phyloP scores from a whole-genome alignment of 2,113 vertebrate genomes.

The Microcebus griseorufus region DNA sequence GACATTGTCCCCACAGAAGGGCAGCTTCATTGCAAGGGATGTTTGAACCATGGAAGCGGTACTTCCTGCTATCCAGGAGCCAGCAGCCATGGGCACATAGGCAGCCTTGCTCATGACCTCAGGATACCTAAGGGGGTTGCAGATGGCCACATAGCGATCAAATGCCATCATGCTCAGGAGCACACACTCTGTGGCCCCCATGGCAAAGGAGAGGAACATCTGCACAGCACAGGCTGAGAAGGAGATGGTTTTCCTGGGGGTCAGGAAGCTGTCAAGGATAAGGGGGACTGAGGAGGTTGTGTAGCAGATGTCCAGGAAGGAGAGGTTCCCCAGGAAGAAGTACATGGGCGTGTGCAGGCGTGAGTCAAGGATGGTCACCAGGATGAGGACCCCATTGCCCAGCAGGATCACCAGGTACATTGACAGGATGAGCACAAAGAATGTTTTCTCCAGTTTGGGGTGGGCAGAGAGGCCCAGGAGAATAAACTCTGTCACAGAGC shows the following conservation, averaged over 20 bases:
- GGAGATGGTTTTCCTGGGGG: constrained; percentile 41
- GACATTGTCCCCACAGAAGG: constrained; percentile 61
- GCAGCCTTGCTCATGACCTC: constrained; percentile 49
- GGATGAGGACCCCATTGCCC: constrained; percentile 53
- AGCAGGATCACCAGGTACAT: constrained; percentile 52
- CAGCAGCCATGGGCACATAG: not conserved
- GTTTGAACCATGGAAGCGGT: not conserved
- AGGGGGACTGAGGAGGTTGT: constrained; percentile 54
- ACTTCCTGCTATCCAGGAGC: constrained; percentile 48
- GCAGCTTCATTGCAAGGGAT: not conserved
- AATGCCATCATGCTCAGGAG: constrained; percentile 59
- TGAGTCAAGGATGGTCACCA: constrained; percentile 40
- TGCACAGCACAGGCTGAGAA: constrained; percentile 50
- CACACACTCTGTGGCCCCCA: constrained; percentile 55
- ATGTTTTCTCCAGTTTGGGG: not conserved
- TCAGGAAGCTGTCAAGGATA: constrained; percentile 53
- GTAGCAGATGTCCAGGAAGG: constrained; percentile 75
- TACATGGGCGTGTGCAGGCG: constrained; percentile 65
- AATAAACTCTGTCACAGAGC: constrained; percentile 21
- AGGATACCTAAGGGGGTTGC: constrained; percentile 5
- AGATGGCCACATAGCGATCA: constrained; percentile 61
- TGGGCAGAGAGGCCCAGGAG: constrained; percentile 54
- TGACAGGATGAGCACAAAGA: constrained; percentile 59
- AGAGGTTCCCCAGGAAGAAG: constrained; percentile 72
- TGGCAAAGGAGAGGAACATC: constrained; percentile 72